Evolutionary conservation across 2,888 invertebrate genomes (phyloP).

Genomic region (Itoplectis maculator): DNA sequence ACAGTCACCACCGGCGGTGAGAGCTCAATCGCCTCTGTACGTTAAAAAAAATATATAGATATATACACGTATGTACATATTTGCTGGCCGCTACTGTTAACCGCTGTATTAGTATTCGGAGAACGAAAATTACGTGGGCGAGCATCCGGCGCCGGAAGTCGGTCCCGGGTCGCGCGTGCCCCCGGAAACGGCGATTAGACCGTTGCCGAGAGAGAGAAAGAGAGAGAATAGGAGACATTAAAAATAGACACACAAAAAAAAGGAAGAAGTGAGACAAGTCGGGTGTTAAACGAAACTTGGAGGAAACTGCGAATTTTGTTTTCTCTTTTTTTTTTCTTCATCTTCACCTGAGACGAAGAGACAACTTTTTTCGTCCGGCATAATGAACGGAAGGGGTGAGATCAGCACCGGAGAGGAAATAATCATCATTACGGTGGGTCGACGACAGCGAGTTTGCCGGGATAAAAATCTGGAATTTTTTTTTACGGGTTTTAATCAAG

Average conservation of each 20-base stretch:
- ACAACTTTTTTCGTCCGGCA: not conserved
- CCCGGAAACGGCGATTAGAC: conserved; percentile 68
- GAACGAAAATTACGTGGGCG: conserved; percentile 69
- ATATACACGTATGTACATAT: not conserved
- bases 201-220: conserved; percentile 41
- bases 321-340: not conserved
- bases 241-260: conserved; percentile 32
- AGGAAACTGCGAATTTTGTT: conserved; percentile 1
- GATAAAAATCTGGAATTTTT: no score
- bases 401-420: no score
- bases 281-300: not conserved
- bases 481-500: no score
- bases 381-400: not conserved
- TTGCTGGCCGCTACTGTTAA: conserved; percentile 22
- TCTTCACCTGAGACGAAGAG: not conserved
- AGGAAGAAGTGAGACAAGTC: not conserved
- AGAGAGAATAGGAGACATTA: conserved; percentile 38
- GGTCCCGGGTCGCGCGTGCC: conserved; percentile 67
- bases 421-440: no score
- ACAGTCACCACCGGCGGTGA: conserved; percentile 44
- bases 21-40: not conserved
- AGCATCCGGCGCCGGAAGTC: conserved; percentile 68
- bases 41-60: not conserved
- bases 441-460: no score
- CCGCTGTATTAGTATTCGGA: conserved; percentile 67